These are phyloP conservation scores for Seriola aureovittata DNA, from an alignment of 2,113 vertebrate species.

Conservation along the genomic window DNA sequence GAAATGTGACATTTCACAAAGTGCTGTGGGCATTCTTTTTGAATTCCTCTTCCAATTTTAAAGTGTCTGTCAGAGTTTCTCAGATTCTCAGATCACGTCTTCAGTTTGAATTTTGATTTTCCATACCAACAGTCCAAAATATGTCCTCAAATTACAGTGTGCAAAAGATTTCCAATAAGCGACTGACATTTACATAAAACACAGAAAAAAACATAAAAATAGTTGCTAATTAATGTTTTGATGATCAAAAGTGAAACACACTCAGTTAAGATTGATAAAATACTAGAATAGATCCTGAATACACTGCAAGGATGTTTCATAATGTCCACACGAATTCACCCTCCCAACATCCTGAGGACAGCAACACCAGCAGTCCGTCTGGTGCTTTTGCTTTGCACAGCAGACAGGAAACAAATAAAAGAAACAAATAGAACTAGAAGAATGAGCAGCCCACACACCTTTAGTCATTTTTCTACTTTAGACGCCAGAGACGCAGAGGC, in stretches of 20 bases:
- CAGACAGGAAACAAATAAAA: conserved; percentile 35
- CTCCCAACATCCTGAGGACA: neutral
- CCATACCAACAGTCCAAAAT: too few relatives aligned
- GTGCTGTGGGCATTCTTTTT: neutral
- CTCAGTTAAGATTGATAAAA: too few relatives aligned
- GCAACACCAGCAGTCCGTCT: neutral
- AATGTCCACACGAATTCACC: neutral
- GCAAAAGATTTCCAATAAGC: too few relatives aligned
- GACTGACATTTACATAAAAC: neutral
- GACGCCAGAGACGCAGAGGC: conserved; percentile 11
- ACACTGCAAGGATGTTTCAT: neutral
- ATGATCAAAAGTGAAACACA: too few relatives aligned
- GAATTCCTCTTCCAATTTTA: neutral
- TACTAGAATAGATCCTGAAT: neutral
- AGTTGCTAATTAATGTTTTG: too few relatives aligned
- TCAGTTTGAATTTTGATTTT: neutral
- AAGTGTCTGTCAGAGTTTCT: too few relatives aligned
- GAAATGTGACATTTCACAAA: neutral
- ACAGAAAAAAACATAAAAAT: too few relatives aligned
- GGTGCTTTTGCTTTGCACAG: conserved; percentile 36
- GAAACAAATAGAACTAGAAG: conserved; percentile 12
- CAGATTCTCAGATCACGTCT: neutral
- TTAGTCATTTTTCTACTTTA: conserved; percentile 36
- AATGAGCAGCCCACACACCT: conserved; percentile 35
- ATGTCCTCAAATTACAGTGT: too few relatives aligned